phyloP scores from a whole-genome alignment of 2,797 vertebrate species.

The Zenarchopterus dispar region DNA sequence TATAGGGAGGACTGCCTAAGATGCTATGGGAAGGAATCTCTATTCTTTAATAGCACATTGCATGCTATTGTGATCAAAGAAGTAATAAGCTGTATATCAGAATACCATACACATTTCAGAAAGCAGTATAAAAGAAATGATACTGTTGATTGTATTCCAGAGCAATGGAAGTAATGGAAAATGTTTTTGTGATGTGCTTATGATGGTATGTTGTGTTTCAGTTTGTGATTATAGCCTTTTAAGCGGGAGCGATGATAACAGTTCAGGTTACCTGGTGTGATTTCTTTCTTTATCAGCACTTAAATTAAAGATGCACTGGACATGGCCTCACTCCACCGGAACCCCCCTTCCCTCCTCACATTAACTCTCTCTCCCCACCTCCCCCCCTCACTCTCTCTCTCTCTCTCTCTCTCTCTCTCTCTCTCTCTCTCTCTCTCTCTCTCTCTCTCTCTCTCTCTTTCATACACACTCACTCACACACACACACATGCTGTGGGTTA shows the following conservation, averaged over 20 bases:
- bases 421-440: neutral
- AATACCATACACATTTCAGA: neutral
- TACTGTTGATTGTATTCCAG: neutral
- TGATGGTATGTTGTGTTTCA: conserved; percentile 27
- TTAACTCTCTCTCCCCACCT: too few species aligned
- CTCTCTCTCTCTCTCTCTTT: neutral
- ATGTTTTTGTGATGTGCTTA: conserved; percentile 27
- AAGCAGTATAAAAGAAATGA: neutral
- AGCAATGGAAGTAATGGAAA: conserved; percentile 10
- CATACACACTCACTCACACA: conserved; percentile 1
- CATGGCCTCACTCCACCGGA: conserved; percentile 34
- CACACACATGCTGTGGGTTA: conserved; percentile 8
- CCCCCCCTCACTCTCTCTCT: neutral
- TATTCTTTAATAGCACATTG: neutral
- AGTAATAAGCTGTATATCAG: neutral
- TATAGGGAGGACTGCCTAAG: conserved; percentile 9
- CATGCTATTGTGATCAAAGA: neutral
- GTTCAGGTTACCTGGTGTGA: conserved; percentile 44
- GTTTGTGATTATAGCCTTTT: conserved; percentile 37
- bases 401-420: conserved; percentile 3
- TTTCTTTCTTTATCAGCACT: conserved; percentile 44
- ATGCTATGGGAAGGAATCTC: conserved; percentile 12
- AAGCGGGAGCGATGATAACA: conserved; percentile 34
- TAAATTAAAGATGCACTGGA: conserved; percentile 34
- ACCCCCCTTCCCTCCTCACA: conserved; percentile 10